Evolutionary conservation across 1,140 invertebrate genomes (phyloP).

Genomic region (Gryon sp.): DNA sequence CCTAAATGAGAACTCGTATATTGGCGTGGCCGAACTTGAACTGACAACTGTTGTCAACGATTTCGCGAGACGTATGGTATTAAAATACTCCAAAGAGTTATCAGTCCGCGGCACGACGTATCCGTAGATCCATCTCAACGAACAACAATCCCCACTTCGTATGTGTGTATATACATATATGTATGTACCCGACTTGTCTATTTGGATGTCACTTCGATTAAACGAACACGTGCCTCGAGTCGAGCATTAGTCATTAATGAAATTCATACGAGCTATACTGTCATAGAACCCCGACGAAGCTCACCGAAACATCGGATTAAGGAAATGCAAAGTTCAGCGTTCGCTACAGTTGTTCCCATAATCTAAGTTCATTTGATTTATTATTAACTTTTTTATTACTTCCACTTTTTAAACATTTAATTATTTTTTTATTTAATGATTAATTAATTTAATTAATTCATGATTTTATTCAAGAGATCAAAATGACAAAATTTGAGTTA

Average conservation of each 20-base stretch:
- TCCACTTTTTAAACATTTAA: too few relatives aligned
- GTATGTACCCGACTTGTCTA: neutral
- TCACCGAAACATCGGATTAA: slow-evolving; percentile 14
- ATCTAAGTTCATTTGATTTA: too few relatives aligned
- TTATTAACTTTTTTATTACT: too few relatives aligned
- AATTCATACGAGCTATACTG: slow-evolving; percentile 10
- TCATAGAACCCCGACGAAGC: neutral
- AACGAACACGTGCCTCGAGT: slow-evolving; percentile 6
- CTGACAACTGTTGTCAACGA: slow-evolving; percentile 22
- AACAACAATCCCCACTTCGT: slow-evolving; percentile 19
- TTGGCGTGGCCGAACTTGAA: too few relatives aligned
- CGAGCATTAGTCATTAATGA: slow-evolving; percentile 33
- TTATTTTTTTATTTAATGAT: too few relatives aligned
- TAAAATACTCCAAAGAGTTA: slow-evolving; percentile 36
- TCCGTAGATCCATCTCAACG: slow-evolving; percentile 17
- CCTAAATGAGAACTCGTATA: too few relatives aligned
- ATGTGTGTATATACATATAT: too few relatives aligned
- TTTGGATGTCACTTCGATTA: slow-evolving; percentile 11
- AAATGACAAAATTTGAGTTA: too few relatives aligned
- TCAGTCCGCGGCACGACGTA: slow-evolving; percentile 1
- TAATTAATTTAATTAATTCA: too few relatives aligned
- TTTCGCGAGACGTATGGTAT: slow-evolving; percentile 27
- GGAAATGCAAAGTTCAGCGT: slow-evolving; percentile 19
- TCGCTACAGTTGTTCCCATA: too few relatives aligned
- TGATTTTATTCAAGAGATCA: too few relatives aligned